These are phyloP conservation scores for Cisticola juncidis DNA, from an alignment of 2,113 vertebrate genomes.

Conservation along the genomic window DNA sequence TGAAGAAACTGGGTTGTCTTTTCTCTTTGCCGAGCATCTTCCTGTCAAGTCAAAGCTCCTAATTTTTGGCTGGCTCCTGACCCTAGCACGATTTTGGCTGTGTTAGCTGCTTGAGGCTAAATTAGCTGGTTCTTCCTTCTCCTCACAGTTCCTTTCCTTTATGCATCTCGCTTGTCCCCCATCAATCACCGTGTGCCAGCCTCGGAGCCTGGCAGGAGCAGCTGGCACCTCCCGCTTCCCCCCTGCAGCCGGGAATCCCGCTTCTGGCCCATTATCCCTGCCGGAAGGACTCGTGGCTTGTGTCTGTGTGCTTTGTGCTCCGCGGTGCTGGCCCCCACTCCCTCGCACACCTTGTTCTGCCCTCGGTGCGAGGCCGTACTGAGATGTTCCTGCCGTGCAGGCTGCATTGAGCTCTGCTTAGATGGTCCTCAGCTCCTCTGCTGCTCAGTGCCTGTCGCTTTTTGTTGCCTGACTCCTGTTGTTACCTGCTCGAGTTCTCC, in stretches of 20 bases:
- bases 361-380: rapidly evolving
- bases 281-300: background rate
- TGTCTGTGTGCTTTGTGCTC: background rate
- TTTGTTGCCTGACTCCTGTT: background rate
- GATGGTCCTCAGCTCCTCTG: background rate
- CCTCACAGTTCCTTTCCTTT: background rate
- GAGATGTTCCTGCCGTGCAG: background rate
- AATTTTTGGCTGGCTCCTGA: background rate
- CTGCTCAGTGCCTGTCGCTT: background rate
- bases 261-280: background rate
- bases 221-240: background rate
- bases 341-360: background rate
- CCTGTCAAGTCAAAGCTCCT: background rate
- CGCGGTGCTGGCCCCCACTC: background rate
- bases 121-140: background rate
- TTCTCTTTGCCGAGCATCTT: background rate
- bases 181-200: constrained; percentile 2
- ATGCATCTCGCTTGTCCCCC: background rate
- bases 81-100: background rate
- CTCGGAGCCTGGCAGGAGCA: background rate
- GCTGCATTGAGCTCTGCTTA: rapidly evolving
- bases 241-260: background rate
- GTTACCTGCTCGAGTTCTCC: background rate
- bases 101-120: background rate
- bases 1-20: background rate